These are phyloP conservation scores for Sarcophaga variegata DNA, from an alignment of 2,888 invertebrate species.

Conservation along the genomic window DNA sequence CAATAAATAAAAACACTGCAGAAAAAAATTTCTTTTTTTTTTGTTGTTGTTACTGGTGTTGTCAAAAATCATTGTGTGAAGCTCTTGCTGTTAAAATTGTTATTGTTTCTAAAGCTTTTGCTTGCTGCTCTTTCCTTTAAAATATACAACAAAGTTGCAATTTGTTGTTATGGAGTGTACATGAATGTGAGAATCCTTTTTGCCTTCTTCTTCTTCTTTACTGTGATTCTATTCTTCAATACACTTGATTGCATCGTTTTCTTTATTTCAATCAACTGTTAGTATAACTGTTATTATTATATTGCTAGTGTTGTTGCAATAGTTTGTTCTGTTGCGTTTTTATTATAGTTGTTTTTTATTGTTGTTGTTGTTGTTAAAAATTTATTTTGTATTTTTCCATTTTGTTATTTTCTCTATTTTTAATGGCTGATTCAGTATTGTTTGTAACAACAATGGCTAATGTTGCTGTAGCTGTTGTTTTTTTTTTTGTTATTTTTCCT, in stretches of 20 bases:
- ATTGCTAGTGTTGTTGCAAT: background rate
- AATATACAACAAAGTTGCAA: no score
- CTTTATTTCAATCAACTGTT: slow-evolving; percentile 51
- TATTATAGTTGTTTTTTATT: slow-evolving; percentile 20
- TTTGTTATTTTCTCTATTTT: background rate
- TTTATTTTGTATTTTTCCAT: slow-evolving; percentile 4
- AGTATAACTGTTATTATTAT: slow-evolving; percentile 24
- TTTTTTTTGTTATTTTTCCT: background rate
- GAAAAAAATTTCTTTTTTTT: no score
- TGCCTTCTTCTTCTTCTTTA: slow-evolving; percentile 28
- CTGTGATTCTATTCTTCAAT: slow-evolving; percentile 19
- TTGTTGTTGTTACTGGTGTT: no score
- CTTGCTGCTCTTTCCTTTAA: no score
- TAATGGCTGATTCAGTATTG: slow-evolving; percentile 5
- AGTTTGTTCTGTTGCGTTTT: slow-evolving; percentile 4
- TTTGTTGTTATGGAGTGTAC: background rate
- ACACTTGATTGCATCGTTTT: slow-evolving; percentile 55
- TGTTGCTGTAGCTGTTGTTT: slow-evolving; percentile 18
- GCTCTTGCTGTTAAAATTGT: background rate
- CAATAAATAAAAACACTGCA: no score
- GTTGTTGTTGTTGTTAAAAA: slow-evolving; percentile 43
- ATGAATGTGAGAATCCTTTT: background rate
- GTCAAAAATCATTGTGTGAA: no score
- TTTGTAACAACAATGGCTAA: slow-evolving; percentile 20
- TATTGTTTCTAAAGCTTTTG: background rate